phyloP scores from a whole-genome alignment of 2,797 vertebrate genomes.

The Varecia variegata region DNA sequence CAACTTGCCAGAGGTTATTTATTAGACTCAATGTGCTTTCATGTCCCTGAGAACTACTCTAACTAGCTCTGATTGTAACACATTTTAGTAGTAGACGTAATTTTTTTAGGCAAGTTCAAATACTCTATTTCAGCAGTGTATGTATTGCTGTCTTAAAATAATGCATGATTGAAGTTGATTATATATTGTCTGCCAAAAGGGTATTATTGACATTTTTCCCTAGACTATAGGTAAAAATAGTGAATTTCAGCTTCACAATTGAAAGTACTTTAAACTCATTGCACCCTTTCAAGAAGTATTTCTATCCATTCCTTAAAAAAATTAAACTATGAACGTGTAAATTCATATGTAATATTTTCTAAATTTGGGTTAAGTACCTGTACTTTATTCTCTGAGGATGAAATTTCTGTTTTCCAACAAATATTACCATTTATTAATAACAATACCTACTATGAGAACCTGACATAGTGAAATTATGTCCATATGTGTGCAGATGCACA shows the following conservation, averaged over 20 bases:
- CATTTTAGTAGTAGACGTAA: background rate
- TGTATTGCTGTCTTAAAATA: constrained; percentile 14
- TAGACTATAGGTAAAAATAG: background rate
- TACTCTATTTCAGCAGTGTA: background rate
- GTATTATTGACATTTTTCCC: background rate
- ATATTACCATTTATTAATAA: background rate
- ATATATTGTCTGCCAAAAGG: background rate
- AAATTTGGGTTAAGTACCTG: background rate
- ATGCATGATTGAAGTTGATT: background rate
- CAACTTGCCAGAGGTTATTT: background rate
- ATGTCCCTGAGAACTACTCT: background rate
- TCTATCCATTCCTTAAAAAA: background rate
- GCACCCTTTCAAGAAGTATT: background rate
- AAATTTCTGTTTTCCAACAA: constrained; percentile 8
- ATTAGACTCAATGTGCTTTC: background rate
- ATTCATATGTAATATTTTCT: background rate
- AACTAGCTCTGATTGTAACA: background rate
- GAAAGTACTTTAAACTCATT: background rate
- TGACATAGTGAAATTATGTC: background rate
- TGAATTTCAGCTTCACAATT: constrained; percentile 8
- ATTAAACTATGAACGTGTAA: background rate
- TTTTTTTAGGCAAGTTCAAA: background rate
- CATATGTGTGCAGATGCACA: background rate
- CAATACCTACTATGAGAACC: background rate
- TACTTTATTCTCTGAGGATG: background rate